These are phyloP conservation scores for Steromphala cineraria DNA, from an alignment of 2,888 invertebrate species.

Conservation along the genomic window DNA sequence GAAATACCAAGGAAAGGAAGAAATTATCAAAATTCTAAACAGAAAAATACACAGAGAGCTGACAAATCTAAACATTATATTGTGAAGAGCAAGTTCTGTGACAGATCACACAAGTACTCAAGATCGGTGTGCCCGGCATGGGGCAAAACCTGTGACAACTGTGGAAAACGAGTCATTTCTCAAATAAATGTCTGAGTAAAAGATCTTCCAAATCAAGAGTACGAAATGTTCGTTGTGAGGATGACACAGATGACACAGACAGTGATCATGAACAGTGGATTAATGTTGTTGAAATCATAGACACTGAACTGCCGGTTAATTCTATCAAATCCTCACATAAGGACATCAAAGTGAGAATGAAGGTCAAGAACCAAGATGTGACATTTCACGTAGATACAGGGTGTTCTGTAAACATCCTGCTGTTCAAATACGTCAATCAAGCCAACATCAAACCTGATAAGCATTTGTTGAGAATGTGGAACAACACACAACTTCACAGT, in stretches of 20 bases:
- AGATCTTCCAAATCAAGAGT: not conserved
- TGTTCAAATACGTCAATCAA: no score
- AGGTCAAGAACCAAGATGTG: not conserved
- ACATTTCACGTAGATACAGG: not conserved
- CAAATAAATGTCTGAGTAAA: not conserved
- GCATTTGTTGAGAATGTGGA: no score
- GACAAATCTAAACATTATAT: not conserved
- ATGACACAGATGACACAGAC: no score
- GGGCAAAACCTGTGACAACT: not conserved
- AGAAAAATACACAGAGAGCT: not conserved
- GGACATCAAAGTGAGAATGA: no score
- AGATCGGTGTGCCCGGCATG: not conserved
- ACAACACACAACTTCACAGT: no score
- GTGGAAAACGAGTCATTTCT: not conserved
- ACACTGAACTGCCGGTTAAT: not conserved
- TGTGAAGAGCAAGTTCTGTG: not conserved
- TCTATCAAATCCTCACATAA: no score
- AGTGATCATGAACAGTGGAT: not conserved
- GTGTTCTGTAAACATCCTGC: no score
- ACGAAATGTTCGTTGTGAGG: no score
- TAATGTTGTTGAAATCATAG: not conserved
- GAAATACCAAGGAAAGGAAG: no score
- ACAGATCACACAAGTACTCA: not conserved
- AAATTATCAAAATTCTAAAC: not conserved
- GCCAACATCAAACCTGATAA: no score